Percentiles rank a stretch among this genome's conserved stretches.
phyloP scores from a whole-genome alignment of 2,113 vertebrate species.

The Psettodes erumei region DNA sequence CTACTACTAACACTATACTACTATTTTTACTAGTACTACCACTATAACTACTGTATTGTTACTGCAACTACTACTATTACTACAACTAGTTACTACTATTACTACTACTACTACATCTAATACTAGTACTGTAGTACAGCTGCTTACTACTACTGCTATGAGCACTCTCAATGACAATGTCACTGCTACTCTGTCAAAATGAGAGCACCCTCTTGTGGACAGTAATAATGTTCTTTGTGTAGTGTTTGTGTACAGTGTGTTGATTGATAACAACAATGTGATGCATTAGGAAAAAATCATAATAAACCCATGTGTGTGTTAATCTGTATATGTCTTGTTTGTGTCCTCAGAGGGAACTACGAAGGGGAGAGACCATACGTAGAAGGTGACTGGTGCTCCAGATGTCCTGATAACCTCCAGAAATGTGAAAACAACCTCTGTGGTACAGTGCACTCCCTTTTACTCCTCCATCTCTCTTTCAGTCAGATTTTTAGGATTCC shows the following conservation, averaged over 20 bases:
- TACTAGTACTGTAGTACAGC: not conserved
- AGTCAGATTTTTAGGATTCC: too few relatives aligned
- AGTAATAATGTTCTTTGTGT: accelerated
- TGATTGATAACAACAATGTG: too few relatives aligned
- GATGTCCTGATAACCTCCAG: slow-evolving; percentile 68
- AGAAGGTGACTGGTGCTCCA: slow-evolving; percentile 73
- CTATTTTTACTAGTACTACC: not conserved
- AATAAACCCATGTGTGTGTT: not conserved
- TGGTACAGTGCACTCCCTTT: slow-evolving; percentile 42
- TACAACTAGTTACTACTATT: not conserved
- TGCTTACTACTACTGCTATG: not conserved
- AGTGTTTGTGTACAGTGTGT: not conserved
- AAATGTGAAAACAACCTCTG: slow-evolving; percentile 77
- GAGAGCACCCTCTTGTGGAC: slow-evolving; percentile 37
- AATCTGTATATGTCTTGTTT: not conserved
- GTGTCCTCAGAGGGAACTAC: slow-evolving; percentile 71
- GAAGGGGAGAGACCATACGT: slow-evolving; percentile 63
- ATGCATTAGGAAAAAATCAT: not conserved
- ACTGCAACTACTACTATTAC: not conserved
- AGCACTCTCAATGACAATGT: not conserved
- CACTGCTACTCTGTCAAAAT: not conserved
- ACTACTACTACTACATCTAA: not conserved
- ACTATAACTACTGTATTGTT: not conserved
- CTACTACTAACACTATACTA: not conserved
- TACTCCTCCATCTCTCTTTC: not conserved